phyloP scores from a whole-genome alignment of 2,113 vertebrate species.

The Clarias magur region DNA sequence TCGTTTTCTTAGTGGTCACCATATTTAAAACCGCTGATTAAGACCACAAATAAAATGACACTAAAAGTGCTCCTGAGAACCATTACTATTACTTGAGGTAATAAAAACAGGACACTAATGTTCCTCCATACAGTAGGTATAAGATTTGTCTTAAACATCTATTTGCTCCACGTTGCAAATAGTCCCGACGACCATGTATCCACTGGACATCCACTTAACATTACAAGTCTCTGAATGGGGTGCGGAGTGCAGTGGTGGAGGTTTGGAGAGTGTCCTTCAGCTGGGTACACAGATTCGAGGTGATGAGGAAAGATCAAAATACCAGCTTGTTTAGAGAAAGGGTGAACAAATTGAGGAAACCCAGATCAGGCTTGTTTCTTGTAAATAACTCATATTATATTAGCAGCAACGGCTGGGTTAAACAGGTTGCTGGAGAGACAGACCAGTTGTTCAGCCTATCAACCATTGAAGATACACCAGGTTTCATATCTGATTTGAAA shows the following conservation, averaged over 20 bases:
- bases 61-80: background rate
- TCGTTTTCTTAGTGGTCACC: background rate
- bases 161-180: background rate
- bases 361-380: background rate
- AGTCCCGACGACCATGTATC: background rate
- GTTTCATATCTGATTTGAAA: conserved; percentile 1
- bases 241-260: background rate
- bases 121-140: background rate
- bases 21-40: background rate
- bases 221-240: background rate
- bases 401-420: background rate
- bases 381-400: background rate
- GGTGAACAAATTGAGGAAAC: background rate
- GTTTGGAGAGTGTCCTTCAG: background rate
- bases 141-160: background rate
- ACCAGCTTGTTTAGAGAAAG: background rate
- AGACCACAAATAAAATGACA: background rate
- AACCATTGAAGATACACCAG: background rate
- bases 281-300: background rate
- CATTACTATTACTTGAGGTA: background rate
- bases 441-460: background rate
- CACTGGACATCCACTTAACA: background rate
- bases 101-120: background rate
- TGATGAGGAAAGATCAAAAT: background rate
- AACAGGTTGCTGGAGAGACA: background rate